phyloP scores from a whole-genome alignment of 1,140 invertebrate species.

The Drosophila ercepeae region DNA sequence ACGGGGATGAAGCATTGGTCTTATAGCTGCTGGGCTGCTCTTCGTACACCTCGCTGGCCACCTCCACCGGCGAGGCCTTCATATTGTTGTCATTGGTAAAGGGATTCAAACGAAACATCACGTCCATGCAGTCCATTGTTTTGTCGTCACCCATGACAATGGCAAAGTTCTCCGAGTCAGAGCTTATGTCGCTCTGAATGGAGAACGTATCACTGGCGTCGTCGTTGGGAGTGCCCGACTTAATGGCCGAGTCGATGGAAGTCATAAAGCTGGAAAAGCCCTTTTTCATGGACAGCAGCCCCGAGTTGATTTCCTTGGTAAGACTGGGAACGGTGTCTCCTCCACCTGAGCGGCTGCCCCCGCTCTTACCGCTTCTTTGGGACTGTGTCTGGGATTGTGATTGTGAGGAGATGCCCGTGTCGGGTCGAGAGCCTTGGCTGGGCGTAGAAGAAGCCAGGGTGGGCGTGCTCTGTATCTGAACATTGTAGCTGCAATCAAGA shows the following conservation, averaged over 20 bases:
- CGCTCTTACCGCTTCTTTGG: constrained; percentile 75
- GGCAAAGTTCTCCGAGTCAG: constrained; percentile 91
- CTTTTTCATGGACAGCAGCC: constrained; percentile 90
- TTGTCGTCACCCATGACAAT: constrained; percentile 88
- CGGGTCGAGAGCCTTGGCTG: constrained; percentile 79
- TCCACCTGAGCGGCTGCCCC: constrained; percentile 25
- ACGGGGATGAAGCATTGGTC: constrained; percentile 88
- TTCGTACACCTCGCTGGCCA: constrained; percentile 93
- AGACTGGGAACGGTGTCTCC: constrained; percentile 69
- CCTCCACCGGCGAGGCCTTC: constrained; percentile 87
- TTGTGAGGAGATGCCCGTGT: constrained; percentile 81
- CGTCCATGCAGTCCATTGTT: constrained; percentile 87
- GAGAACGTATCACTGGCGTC: constrained; percentile 89
- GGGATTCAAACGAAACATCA: constrained; percentile 85
- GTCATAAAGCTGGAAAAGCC: constrained; percentile 91
- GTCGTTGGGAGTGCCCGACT: constrained; percentile 87
- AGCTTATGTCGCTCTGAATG: constrained; percentile 90
- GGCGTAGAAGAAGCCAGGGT: constrained; percentile 74
- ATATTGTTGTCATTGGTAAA: constrained; percentile 83
- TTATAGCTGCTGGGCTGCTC: constrained; percentile 87
- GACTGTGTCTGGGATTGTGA: constrained; percentile 61
- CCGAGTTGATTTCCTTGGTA: constrained; percentile 84
- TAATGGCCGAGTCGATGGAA: constrained; percentile 91
- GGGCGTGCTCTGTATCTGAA: constrained; percentile 81
- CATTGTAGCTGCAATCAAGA: constrained; percentile 67